These are phyloP conservation scores for Cuculus canorus DNA, from an alignment of 2,797 vertebrate species.

Conservation along the genomic window DNA sequence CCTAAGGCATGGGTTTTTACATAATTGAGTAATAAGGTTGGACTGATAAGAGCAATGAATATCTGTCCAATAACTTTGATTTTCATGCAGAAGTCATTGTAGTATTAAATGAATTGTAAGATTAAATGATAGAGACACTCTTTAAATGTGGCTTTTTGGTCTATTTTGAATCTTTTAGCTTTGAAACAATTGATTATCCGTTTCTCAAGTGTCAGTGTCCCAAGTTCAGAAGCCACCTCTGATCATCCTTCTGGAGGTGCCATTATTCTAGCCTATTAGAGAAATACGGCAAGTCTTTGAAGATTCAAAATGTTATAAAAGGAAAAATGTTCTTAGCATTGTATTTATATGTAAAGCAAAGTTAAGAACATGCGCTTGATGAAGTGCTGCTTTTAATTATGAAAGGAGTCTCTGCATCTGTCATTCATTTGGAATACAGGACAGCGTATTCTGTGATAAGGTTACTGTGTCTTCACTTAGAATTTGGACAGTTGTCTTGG, in stretches of 20 bases:
- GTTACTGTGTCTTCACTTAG: not conserved
- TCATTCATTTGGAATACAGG: not conserved
- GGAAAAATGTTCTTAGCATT: not conserved
- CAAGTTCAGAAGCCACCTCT: not conserved
- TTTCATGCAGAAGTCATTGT: not conserved
- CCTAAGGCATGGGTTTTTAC: not conserved
- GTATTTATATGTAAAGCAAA: not conserved
- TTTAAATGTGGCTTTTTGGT: not conserved
- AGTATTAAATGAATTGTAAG: not conserved
- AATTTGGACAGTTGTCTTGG: not conserved
- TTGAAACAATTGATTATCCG: not conserved
- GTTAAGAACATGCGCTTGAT: not conserved
- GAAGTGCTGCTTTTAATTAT: not conserved
- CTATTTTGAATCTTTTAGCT: not conserved
- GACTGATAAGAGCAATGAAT: not conserved
- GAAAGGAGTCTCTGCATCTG: not conserved
- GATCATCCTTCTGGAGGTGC: not conserved
- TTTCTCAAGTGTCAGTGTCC: not conserved
- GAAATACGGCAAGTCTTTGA: not conserved
- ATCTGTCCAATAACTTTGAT: not conserved
- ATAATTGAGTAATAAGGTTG: not conserved
- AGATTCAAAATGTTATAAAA: not conserved
- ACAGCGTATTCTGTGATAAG: not conserved
- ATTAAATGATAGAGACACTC: not conserved
- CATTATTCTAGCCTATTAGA: not conserved